Evolutionary conservation across 2,888 invertebrate genomes (phyloP).

Genomic region (Caenorhabditis uteleia): DNA sequence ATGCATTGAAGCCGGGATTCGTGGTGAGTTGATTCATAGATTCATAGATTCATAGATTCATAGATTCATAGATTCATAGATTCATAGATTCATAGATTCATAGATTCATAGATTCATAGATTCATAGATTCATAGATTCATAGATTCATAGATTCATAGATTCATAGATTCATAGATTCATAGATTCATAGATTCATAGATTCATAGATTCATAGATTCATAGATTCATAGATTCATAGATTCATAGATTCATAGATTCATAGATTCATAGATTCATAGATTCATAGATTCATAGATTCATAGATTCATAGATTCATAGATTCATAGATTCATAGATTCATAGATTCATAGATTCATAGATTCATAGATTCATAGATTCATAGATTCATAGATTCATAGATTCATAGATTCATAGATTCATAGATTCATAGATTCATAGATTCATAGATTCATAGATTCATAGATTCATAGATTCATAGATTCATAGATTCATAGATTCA

Average conservation of each 20-base stretch:
- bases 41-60: background rate
- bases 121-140: background rate
- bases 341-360: background rate
- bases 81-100: background rate
- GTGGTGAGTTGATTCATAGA: slow-evolving; percentile 9
- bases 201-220: background rate
- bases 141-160: background rate
- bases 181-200: background rate
- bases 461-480: background rate
- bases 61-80: background rate
- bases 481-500: background rate
- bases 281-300: background rate
- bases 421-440: background rate
- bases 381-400: background rate
- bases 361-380: background rate
- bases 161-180: background rate
- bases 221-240: background rate
- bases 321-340: background rate
- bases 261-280: background rate
- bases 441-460: background rate
- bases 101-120: background rate
- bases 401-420: background rate
- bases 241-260: background rate
- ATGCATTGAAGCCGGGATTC: slow-evolving; percentile 38
- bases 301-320: background rate